Evolutionary conservation across 1,140 invertebrate genomes (phyloP).

Genomic region (Pissodes strobi): DNA sequence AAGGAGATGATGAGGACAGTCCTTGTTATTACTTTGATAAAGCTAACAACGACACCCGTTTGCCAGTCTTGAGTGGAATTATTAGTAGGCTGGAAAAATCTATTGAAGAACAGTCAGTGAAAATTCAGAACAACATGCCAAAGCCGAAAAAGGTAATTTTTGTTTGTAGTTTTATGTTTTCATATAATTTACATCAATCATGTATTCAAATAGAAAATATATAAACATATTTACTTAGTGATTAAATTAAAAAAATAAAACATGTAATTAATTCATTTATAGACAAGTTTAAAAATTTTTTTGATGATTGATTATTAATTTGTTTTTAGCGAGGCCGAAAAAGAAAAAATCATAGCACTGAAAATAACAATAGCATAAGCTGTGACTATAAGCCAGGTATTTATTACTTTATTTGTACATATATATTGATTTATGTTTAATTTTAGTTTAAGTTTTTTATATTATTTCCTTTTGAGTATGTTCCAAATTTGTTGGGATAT

Average conservation of each 20-base stretch:
- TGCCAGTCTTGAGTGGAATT: constrained; percentile 1
- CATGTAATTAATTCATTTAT: no score
- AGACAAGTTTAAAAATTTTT: neutral
- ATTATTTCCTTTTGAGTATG: no score
- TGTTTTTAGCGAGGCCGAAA: constrained; percentile 12
- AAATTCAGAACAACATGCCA: constrained; percentile 29
- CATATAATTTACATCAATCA: neutral
- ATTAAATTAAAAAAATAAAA: no score
- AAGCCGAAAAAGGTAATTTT: constrained; percentile 7
- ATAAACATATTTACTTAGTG: no score
- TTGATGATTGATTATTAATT: neutral
- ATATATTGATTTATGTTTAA: neutral
- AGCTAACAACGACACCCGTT: no score
- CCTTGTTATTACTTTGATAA: constrained; percentile 22
- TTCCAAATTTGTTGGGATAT: no score
- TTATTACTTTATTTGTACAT: neutral
- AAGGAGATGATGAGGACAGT: constrained; percentile 11
- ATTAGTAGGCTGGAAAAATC: constrained; percentile 12
- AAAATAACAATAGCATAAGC: constrained; percentile 12
- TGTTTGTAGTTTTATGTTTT: neutral
- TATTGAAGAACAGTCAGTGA: constrained; percentile 7
- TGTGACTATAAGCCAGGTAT: constrained; percentile 9
- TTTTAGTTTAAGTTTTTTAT: neutral
- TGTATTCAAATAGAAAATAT: neutral
- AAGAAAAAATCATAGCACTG: constrained; percentile 1